Conservation (phyloP, 2,113 vertebrate species). For the Copsychus sechellarum region DNA sequence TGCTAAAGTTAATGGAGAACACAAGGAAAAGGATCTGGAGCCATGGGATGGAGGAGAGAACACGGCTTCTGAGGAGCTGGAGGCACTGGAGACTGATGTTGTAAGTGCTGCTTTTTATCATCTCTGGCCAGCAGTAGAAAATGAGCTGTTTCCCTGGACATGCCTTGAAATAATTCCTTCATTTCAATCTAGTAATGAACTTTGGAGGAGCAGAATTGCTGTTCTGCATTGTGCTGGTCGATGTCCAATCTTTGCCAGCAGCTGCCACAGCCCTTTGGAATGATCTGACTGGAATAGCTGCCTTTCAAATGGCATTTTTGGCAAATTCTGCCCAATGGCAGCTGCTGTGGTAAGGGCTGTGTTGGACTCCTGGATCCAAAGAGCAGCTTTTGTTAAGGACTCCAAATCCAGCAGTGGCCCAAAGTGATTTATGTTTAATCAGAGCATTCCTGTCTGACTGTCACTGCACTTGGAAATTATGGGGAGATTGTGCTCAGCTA, state of each 20-base stretch:
- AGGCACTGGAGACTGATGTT: constrained; percentile 93
- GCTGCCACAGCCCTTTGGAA: background rate
- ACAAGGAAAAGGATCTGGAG: constrained; percentile 97
- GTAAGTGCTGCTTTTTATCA: constrained; percentile 72
- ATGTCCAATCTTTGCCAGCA: background rate
- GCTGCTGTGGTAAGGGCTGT: background rate
- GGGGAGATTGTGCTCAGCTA: background rate
- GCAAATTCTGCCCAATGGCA: constrained; percentile 39
- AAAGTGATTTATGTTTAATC: constrained; percentile 25
- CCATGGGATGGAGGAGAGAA: constrained; percentile 95
- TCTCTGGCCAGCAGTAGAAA: background rate
- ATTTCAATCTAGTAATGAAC: background rate
- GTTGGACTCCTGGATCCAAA: background rate
- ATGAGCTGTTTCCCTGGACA: background rate
- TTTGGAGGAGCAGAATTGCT: background rate
- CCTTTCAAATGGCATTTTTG: constrained; percentile 7
- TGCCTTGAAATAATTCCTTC: background rate
- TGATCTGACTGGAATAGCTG: background rate
- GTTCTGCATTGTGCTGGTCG: background rate
- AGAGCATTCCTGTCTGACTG: background rate
- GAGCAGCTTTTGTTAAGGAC: background rate
- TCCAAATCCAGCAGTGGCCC: background rate
- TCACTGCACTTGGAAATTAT: constrained; percentile 12
- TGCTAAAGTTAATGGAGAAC: constrained; percentile 92
- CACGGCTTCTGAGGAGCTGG: constrained; percentile 82